Conservation (phyloP, 1,140 invertebrate genomes). For the Eubasilissa regina region DNA sequence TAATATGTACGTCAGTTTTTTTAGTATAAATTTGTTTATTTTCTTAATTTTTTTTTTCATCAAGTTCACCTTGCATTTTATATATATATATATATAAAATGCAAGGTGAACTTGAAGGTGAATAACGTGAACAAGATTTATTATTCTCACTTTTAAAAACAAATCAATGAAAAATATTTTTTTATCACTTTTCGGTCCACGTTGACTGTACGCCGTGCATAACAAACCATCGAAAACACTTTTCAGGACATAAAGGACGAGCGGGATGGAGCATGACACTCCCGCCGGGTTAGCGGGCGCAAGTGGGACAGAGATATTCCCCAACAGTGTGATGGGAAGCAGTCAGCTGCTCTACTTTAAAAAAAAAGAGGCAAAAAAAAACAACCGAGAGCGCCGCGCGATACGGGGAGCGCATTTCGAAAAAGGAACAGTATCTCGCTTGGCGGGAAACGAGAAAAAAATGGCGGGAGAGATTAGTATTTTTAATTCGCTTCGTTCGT, state of each 20-base stretch:
- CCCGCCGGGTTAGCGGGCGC: not conserved
- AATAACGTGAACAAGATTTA: too few species aligned
- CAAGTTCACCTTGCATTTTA: too few species aligned
- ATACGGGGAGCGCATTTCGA: conserved; percentile 45
- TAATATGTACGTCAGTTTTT: too few species aligned
- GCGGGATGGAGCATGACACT: conserved; percentile 53
- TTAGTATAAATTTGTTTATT: too few species aligned
- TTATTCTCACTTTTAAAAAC: not conserved
- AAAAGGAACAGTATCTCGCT: conserved; percentile 53
- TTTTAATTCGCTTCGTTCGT: conserved; percentile 57
- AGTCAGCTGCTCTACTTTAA: conserved; percentile 58
- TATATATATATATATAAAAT: too few species aligned
- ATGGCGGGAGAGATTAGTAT: conserved; percentile 52
- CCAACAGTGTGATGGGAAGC: conserved; percentile 55
- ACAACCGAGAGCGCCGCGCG: conserved; percentile 39
- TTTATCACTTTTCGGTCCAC: conserved; percentile 7
- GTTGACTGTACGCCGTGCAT: conserved; percentile 54
- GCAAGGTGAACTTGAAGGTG: too few species aligned
- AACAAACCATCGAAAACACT: conserved; percentile 61
- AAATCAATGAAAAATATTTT: not conserved
- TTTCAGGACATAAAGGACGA: conserved; percentile 58
- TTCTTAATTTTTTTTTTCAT: too few species aligned
- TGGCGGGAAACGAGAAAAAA: conserved; percentile 49
- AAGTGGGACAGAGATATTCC: conserved; percentile 34
- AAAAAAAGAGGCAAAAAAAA: conserved; percentile 50